These are phyloP conservation scores for Metellina segmentata DNA, from an alignment of 2,888 invertebrate genomes.

Conservation along the genomic window DNA sequence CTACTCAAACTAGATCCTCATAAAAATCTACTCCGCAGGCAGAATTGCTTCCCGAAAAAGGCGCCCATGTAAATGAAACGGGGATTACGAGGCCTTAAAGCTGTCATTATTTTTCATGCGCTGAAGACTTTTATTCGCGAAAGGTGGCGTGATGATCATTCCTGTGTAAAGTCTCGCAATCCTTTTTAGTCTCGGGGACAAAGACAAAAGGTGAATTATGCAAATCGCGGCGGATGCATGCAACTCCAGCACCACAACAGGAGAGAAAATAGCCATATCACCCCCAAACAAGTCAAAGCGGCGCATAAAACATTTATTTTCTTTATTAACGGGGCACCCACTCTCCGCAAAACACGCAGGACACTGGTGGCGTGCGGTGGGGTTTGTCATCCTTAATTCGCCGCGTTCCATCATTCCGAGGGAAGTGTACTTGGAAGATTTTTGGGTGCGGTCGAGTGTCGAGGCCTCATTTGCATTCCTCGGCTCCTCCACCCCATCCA, in stretches of 20 bases:
- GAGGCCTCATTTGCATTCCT: slow-evolving; percentile 63
- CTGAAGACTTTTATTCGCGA: slow-evolving; percentile 7
- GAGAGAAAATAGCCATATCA: no score
- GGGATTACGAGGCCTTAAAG: neutral
- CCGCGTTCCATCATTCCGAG: slow-evolving; percentile 43
- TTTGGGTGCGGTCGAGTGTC: slow-evolving; percentile 64
- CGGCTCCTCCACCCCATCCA: neutral
- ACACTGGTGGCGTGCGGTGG: neutral
- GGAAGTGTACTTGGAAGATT: slow-evolving; percentile 27
- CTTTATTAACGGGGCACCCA: neutral
- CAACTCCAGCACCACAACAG: no score
- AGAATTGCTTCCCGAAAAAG: neutral
- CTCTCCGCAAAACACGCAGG: slow-evolving; percentile 7
- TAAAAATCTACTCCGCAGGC: neutral
- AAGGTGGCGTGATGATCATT: slow-evolving; percentile 25
- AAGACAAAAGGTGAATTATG: neutral
- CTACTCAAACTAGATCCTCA: no score
- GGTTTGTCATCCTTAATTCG: slow-evolving; percentile 49
- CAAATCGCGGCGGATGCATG: neutral
- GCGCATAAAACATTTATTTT: slow-evolving; percentile 45
- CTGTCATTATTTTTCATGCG: neutral
- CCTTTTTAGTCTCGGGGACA: neutral
- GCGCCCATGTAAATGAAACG: neutral
- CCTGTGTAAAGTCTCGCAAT: neutral
- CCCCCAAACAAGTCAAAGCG: slow-evolving; percentile 40